Conservation (phyloP, 2,113 vertebrate species). For the Corythaeola cristata region DNA sequence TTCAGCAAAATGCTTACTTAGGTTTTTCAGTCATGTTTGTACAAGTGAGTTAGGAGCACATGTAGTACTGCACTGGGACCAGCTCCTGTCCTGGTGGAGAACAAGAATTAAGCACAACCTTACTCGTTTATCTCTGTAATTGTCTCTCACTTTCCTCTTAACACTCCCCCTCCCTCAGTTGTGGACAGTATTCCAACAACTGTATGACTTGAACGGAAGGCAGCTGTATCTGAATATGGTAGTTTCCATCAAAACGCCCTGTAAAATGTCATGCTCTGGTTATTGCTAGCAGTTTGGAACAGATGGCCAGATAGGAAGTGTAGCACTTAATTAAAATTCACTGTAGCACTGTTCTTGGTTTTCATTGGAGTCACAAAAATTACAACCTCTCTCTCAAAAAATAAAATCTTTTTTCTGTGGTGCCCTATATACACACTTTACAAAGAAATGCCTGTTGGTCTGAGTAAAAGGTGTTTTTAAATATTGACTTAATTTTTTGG, state of each 20-base stretch:
- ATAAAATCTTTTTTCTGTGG: neutral
- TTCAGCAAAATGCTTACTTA: neutral
- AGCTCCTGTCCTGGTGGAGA: neutral
- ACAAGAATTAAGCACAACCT: neutral
- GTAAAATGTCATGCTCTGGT: neutral
- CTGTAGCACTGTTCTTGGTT: neutral
- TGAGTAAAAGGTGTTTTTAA: neutral
- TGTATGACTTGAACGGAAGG: neutral
- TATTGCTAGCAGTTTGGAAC: neutral
- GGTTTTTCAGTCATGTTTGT: neutral
- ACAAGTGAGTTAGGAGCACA: neutral
- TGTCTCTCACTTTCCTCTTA: neutral
- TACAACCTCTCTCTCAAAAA: neutral
- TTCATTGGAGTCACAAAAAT: neutral
- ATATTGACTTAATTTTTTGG: neutral
- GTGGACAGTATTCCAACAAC: neutral
- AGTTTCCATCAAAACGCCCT: neutral
- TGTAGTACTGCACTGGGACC: neutral
- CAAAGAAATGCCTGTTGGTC: neutral
- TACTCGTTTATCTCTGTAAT: neutral
- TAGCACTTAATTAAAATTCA: neutral
- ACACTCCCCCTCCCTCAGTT: neutral
- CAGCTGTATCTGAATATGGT: neutral
- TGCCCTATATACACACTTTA: neutral
- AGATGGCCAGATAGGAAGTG: neutral